Base-by-base conservation (phyloP, 1,140 invertebrate genomes). In the Arctopsyche grandis region DNA sequence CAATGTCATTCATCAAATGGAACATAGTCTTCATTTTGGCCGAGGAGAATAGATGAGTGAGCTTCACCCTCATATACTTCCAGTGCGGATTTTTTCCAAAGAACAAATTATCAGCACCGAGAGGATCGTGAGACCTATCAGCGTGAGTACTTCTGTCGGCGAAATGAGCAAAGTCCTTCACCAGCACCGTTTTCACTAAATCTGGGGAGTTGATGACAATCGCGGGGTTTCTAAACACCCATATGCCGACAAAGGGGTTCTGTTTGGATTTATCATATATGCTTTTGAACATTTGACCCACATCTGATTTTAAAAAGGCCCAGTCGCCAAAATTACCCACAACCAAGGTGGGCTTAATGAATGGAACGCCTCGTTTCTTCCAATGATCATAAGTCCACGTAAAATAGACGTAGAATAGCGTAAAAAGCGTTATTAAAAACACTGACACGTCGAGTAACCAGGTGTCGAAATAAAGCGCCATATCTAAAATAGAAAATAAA, bases 41-140 rank as follows among this genome's bases (percentile, higher is more conserved):
- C 0, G 87, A 86, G 4, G 88, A 89, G 81, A 91, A 91, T 0
- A 88, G 85, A 16, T 90, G 90, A 44, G 87, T 89, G 16, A 90
- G 84, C 60, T 90, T 89, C 1, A 82, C 80, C 26, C 91, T 82
- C 16, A 90, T 84, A 16, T 85, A 81, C 81, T 88, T 89, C 90
- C 91, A 91, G 46, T 85, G 79, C 0, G 84, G 83, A 78, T 84
- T 85, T 74, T 85, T 85, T 16, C 84, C 78, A 9, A 84, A 78
- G 75, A 87, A 86, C 9, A 87, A 56, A 46, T 83, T 83, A 44
- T 80, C 81, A 7, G 80, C 70, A 14, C 75, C 79, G 0, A 80
- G 14, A 1, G 69, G 75, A 71, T 84, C 83, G 52, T 81, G 75
- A 9, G 63, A 43, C 56, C 85, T 84, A 60, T 85, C 82, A 10